Evolutionary conservation across 92 coral and sea anemone species (phyloP), one percentile per base, ranked within the genome.

Genomic region (Actinernus sp.): DNA sequence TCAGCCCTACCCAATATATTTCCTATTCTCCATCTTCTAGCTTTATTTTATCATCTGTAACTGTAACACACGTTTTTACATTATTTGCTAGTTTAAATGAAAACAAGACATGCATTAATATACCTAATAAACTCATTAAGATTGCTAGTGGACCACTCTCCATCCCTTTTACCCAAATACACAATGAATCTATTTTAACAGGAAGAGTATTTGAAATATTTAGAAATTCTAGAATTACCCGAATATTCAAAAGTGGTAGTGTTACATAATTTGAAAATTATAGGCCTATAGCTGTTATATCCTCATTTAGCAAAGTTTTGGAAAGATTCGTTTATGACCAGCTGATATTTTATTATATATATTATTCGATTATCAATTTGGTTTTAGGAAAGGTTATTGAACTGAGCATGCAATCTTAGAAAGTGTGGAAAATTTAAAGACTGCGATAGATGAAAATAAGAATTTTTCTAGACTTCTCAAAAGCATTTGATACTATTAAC

Each of bases 261-360:
- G 46, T 36, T 30, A 54, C 81, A 34, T 84, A 87, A 27, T 58
- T 75, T 32, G 64, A 47, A 0, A 68, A 81, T n/a, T 87, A 87
- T 16, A 55, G 81, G 48, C 93, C 81, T 8, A 87, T 87, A 49
- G 64, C 85, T 14, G 41, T 48, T 2, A 36, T 62, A 2, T 81
- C 88, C n/a, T 34, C 81, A 7, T 81, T 87, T 41, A 87, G 66
- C 31, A 75, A 87, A 81, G 68, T 74, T 9, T 44, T 81, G 46
- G 88, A 87, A 70, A 49, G 78, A 48, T 44, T 75, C 12, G 57
- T 87, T 18, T 81, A 87, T 68, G 82, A 86, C 18, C 83, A 86
- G 27, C 66, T 81, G 36, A 32, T 63, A 14, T 43, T 26, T 16
- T 69, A 4, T 49, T 31, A 47, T 24, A 67, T 43, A 60, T 79